Evolutionary conservation across 2,113 vertebrate species (phyloP), one percentile per base, ranked within the genome.

Genomic region (Pyrgilauda ruficollis): DNA sequence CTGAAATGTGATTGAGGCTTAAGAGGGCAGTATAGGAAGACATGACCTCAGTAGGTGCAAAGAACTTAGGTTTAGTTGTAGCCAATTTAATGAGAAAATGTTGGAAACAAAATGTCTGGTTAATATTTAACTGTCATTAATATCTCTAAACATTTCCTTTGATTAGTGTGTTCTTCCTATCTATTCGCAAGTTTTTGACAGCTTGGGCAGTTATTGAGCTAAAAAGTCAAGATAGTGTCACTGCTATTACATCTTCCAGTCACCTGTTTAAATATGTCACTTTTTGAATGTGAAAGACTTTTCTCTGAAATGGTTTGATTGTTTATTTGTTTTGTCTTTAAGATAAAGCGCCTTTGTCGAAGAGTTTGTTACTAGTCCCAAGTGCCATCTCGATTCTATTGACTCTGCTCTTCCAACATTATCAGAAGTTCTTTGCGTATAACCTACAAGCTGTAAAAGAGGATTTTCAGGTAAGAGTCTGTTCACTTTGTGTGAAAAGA

Each of bases 261-360:
- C 20, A 59, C 10, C 12, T 94, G 44, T 90, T 78, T 74, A 79
- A 28, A 55, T 76, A 47, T 50, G 33, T 75, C 14, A 15, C 18
- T 84, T 90, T 61, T 43, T 33, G 84, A 86, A 50, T 79, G 24
- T 52, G 62, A 72, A 39, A 58, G 16, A 22, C 39, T 39, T 87
- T 67, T 69, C 43, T 80, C 55, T 95, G 44, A 94, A 84, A 59
- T 26, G 10, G 0, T 10, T 50, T 49, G 47, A 15, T 55, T 74
- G 15, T 76, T 46, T 59, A 27, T 81, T 95, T 91, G 43, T 91
- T 92, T 91, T 94, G 43, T 96, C 89, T 97, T 96, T 67, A 95
- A 98, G 98, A 98, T 97, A 98, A 98, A 96, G 98, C 98, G 31
- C 98, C 98, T 87, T 95, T 98, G 84, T 98, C 98, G 30, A 98